Percentiles rank a stretch among this genome's conserved stretches.
Conservation (phyloP, 2,113 vertebrate genomes). For the Psittacula cyanocephala region DNA sequence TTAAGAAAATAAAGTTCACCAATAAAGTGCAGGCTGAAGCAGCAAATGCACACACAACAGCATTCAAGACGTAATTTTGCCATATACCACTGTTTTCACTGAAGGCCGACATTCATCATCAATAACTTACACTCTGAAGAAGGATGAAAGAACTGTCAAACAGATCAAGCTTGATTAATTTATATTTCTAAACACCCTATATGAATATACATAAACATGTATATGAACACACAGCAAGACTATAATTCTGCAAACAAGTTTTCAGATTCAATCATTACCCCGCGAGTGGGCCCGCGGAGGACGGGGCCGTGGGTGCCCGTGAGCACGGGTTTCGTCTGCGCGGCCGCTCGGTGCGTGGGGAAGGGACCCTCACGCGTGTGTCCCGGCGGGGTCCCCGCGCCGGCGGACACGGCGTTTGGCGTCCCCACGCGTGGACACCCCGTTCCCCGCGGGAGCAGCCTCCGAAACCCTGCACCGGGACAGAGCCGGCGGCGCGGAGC, state of each 20-base stretch:
- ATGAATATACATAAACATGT: neutral
- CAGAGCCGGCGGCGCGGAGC: neutral
- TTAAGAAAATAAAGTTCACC: slow-evolving; percentile 27
- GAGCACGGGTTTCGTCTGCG: neutral
- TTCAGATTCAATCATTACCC: neutral
- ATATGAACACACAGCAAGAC: neutral
- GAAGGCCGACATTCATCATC: neutral
- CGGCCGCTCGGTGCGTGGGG: neutral
- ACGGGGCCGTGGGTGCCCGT: neutral
- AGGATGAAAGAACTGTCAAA: slow-evolving; percentile 6
- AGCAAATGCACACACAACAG: neutral
- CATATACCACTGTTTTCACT: neutral
- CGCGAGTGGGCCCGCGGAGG: neutral
- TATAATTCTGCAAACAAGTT: neutral
- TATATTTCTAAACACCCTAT: neutral
- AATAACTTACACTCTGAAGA: neutral
- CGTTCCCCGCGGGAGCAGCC: neutral
- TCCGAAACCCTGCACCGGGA: neutral
- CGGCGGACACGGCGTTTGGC: neutral
- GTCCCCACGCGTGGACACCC: neutral
- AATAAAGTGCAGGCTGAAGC: neutral
- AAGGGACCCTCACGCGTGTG: neutral
- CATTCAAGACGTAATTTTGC: neutral
- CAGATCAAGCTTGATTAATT: slow-evolving; percentile 12
- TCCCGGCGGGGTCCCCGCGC: neutral